Base-by-base conservation (phyloP, 1,140 invertebrate species). In the Mercenaria mercenaria region DNA sequence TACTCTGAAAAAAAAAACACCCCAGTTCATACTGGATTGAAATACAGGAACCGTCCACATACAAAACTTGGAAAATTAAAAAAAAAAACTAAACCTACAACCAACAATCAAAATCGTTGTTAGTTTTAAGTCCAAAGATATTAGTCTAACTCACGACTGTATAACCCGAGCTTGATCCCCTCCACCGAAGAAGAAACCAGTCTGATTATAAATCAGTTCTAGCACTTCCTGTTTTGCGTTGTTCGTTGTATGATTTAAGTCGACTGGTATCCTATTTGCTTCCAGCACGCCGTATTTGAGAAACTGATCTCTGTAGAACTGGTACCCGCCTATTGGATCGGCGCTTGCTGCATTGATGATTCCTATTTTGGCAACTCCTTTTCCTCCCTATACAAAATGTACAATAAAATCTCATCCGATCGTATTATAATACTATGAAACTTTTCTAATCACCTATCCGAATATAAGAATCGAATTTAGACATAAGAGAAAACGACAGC, bases 121-220 rank as follows among this genome's bases (percentile, higher is more conserved):
- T n/a, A n/a, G n/a, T n/a, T n/a, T n/a, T n/a, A n/a, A n/a, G n/a
- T n/a, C n/a, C n/a, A n/a, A n/a, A n/a, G n/a, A n/a, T n/a, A n/a
- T n/a, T n/a, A n/a, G n/a, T n/a, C n/a, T 67, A 26, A 80, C 91
- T 88, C 92, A 94, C 91, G 93, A 86, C 43, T 93, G 79, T 1
- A 93, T 90, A 11, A 95, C 76, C 50, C 94, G 83, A 43, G 88
- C 82, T 79, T 95, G 94, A 81, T 95, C 94, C 4, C 94, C 94
- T 2, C 94, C 94, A 15, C 93, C 92, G 67, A 95, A 93, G 89
- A 94, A 94, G 77, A 95, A 94, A 0, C 94, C 94, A 18, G 94
- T 94, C 85, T 94, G 92, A 29, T 85, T 88, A 26, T 89, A 81
- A 10, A 95, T 92, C 11, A 92, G 79, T 6, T 91, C 52, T 1